Evolutionary conservation across 1,140 invertebrate genomes (phyloP), one percentile per base, ranked within the genome.

Genomic region (Drosophila pachea): DNA sequence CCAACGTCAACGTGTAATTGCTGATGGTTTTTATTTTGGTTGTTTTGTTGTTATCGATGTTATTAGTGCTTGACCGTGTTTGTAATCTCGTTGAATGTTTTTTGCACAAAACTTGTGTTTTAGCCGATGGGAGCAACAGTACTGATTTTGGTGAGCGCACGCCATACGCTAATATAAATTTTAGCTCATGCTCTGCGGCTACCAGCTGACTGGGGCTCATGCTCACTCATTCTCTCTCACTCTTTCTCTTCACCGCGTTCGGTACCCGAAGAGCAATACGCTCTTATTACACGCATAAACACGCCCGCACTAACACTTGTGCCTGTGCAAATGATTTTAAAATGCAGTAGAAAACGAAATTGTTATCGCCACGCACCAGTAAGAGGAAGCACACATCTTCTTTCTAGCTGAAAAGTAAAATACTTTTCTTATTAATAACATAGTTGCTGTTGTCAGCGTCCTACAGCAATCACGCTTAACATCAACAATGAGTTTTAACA

Each of bases 121-220:
- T 75, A 68, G 68, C 61, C 79, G 69, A 81, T 74, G 69, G 82
- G 76, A 74, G 53, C 45, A 72, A 74, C 76, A 74, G 67, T 69
- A 83, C 76, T 84, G 79, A 81, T 84, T 82, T 84, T 68, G 61
- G 78, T 52, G 69, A 75, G 70, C 73, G 59, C 45, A 63, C 76
- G 64, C 61, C 81, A 72, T 62, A 71, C 56, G 81, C 67, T 81
- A 86, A 84, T 86, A 84, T 84, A 71, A 84, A 76, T 70, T 70
- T 70, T 70, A 70, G 62, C 69, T 55, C 14, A 38, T 12, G 49
- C 71, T 67, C 35, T 33, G 31, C 52, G 45, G 14, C 40, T 48
- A 58, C 50, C 69, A 72, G 68, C 68, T 67, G 56, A 55, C 64
- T 45, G 68, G 38, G 11, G 35, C 55, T 12, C 16, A 22, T 22